Conservation (phyloP, 2,888 invertebrate genomes). For the Phytoseiulus persimilis region DNA sequence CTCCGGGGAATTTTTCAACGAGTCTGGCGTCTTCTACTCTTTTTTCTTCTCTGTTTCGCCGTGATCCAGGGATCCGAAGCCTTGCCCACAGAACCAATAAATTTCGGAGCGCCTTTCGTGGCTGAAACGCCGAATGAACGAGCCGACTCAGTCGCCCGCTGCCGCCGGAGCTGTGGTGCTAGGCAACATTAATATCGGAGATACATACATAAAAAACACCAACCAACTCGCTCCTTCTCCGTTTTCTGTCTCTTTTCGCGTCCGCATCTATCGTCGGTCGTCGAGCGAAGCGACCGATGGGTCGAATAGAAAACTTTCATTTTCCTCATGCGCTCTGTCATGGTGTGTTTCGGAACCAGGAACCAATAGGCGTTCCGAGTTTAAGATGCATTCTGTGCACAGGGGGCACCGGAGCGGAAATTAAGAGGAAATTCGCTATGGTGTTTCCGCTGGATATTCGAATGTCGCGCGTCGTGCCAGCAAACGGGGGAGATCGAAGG, state of each 20-base stretch:
- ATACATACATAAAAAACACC: conserved; percentile 5
- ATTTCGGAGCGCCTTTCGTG: neutral
- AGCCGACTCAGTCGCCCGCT: neutral
- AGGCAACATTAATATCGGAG: conserved; percentile 5
- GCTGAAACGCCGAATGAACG: neutral
- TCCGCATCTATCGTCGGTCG: neutral
- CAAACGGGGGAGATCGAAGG: neutral
- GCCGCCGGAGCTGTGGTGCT: neutral
- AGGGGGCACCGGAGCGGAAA: neutral
- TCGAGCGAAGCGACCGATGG: neutral
- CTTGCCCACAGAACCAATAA: neutral
- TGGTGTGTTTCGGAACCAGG: neutral
- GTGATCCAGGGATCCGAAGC: neutral
- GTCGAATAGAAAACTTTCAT: neutral
- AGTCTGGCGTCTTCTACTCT: neutral
- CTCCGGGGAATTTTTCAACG: neutral
- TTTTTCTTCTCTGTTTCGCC: neutral
- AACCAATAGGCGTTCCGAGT: neutral
- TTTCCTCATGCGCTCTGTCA: neutral
- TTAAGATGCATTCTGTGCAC: neutral
- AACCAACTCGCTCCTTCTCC: neutral
- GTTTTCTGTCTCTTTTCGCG: neutral
- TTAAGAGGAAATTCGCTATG: neutral
- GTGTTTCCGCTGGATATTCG: neutral
- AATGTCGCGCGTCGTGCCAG: neutral